A percentile compares a stretch with the other conserved stretches of the same genome.
phyloP scores from a whole-genome alignment of 2,113 vertebrate species.

The Leucopsar rothschildi region DNA sequence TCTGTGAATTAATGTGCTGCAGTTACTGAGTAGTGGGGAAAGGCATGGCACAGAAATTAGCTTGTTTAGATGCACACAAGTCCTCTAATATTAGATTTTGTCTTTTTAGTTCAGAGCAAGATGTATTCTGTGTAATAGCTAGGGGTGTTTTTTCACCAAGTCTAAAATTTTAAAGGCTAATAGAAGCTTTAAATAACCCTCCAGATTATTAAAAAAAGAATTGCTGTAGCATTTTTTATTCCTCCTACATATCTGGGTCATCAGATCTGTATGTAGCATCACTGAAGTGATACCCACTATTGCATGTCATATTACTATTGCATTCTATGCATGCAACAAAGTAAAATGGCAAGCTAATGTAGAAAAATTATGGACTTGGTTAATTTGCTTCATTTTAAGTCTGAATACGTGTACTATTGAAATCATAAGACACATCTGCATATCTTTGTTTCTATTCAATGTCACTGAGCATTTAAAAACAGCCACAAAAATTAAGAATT shows the following conservation, averaged over 20 bases:
- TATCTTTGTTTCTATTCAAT: neutral
- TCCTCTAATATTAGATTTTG: neutral
- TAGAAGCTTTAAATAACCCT: neutral
- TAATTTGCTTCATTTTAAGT: neutral
- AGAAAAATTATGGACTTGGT: neutral
- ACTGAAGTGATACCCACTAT: neutral
- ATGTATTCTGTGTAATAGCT: neutral
- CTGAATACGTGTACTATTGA: neutral
- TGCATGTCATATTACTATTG: neutral
- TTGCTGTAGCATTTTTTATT: neutral
- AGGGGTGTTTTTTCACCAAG: neutral
- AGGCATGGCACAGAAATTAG: neutral
- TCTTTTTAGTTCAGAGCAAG: neutral
- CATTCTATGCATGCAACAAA: neutral
- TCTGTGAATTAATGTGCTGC: neutral
- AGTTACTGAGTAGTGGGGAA: neutral
- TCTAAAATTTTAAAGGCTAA: neutral
- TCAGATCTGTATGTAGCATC: neutral
- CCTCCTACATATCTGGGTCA: neutral
- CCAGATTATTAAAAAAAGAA: neutral
- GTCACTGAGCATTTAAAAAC: neutral
- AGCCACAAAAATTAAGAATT: neutral
- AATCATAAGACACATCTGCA: neutral
- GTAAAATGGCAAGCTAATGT: neutral
- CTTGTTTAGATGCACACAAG: rapidly evolving